Evolutionary conservation across 1,140 invertebrate genomes (phyloP), one percentile per base, ranked within the genome.

Genomic region (Pteromalus puparum): DNA sequence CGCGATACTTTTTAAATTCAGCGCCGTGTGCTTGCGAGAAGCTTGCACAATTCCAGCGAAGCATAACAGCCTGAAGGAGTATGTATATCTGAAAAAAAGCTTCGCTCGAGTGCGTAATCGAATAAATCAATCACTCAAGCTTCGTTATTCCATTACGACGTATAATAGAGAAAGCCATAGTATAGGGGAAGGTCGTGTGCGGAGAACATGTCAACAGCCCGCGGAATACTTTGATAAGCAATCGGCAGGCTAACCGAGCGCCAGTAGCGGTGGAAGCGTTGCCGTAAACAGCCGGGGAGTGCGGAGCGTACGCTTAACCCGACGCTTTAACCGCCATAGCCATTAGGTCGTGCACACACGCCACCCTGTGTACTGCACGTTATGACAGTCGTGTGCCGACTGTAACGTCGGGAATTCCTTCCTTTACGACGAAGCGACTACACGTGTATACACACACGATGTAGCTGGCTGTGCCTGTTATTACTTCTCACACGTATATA

Each of bases 191-290:
- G 30, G 30, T 34, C 6, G 30, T 34, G 30, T 34, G 30, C 30
- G 30, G 26, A 67, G 24, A 24, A 67, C 26, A 26, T 34, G 75
- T 34, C 46, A 34, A 77, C 30, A 65, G 53, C 75, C 46, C 38
- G 24, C 21, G 38, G 42, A 77, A 61, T 53, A 77, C 26, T 77
- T 65, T 77, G 75, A 77, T 77, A 77, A 77, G 75, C 75, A 77
- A 77, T 77, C 46, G 75, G 46, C 26, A n/a, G 18, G 73, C 42
- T 34, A 38, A 61, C 28, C 72, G 13, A 61, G 46, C n/a, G n/a
- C 38, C 53, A n/a, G 21, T 61, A n/a, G 7, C 53, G 18, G 53
- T 0, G 1, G 53, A 61, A 61, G 15, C 53, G 18, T n/a, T 1
- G 53, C 53, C 21, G 53, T 61, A 21, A 61, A 61, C 53, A 61